Conservation (phyloP, 2,888 invertebrate species). For the Drosophila percnosoma region DNA sequence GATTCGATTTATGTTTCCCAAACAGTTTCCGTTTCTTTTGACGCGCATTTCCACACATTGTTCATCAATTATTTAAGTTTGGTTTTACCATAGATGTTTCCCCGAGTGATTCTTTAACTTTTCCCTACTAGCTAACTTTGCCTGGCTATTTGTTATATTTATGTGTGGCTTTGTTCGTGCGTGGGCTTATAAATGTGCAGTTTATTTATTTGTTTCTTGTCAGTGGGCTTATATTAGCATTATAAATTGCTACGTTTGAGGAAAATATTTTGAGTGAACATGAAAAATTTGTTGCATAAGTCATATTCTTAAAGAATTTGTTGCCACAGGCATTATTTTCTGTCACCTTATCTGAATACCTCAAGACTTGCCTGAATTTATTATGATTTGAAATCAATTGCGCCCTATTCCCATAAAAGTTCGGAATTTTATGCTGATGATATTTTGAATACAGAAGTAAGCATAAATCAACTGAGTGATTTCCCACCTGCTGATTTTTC, state of each 20-base stretch:
- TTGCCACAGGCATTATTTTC: slow-evolving; percentile 6
- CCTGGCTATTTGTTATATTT: slow-evolving; percentile 30
- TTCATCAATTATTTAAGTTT: slow-evolving; percentile 69
- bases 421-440: slow-evolving; percentile 30
- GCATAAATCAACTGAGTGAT: slow-evolving; percentile 46
- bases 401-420: slow-evolving; percentile 16
- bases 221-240: slow-evolving; percentile 27
- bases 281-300: slow-evolving; percentile 7
- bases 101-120: slow-evolving; percentile 5
- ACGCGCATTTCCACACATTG: slow-evolving; percentile 58
- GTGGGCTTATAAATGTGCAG: slow-evolving; percentile 35
- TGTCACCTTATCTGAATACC: slow-evolving; percentile 19
- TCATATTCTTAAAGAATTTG: neutral
- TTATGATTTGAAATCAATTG: slow-evolving; percentile 42
- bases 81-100: slow-evolving; percentile 26
- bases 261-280: slow-evolving; percentile 21
- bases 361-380: slow-evolving; percentile 13
- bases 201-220: slow-evolving; percentile 37
- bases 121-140: slow-evolving; percentile 2
- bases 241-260: slow-evolving; percentile 21
- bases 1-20: slow-evolving; percentile 72
- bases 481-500: slow-evolving; percentile 47
- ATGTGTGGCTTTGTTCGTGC: slow-evolving; percentile 24
- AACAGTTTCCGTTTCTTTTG: slow-evolving; percentile 57
- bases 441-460: slow-evolving; percentile 25